Evolutionary conservation across 2,888 invertebrate genomes (phyloP), one percentile per base, ranked within the genome.

Genomic region (Hemicrepidius hirtus): DNA sequence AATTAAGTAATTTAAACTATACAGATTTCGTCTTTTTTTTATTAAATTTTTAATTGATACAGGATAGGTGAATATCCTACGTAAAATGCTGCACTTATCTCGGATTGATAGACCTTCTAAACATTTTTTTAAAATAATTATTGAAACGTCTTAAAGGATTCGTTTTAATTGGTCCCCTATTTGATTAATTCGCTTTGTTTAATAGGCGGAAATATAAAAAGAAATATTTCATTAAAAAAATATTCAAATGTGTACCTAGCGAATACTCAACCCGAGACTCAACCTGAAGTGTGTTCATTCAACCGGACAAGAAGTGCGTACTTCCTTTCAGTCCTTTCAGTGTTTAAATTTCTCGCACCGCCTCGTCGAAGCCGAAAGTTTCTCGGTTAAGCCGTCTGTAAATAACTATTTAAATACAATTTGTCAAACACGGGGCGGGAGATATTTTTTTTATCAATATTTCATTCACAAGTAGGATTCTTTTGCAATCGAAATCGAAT

Each of bases 291-390:
- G 5, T 18, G 35, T 18, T 55, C 55, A 16, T 55, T 32, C 32
- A 55, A 32, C 32, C 55, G 6, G 16, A 12, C 50, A 16, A 55
- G 55, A 35, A 55, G 55, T 35, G 55, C 35, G 32, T 32, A 35
- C 55, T 55, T 55, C 55, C 55, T 55, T 35, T 55, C 28, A 35
- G 35, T 55, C 55, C 55, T 55, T 35, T 55, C 28, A 35, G 35
- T 55, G 18, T 55, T 28, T 55, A 55, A 55, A 16, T 35, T 35
- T 55, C 55, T 18, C 55, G 32, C 55, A 35, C 21, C 28, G 24
- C 50, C 50, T 21, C n/a, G 12, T 50, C 20, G 28, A 50, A 28
- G 50, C 6, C 20, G 50, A 50, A 50, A 21, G 21, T 18, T 12
- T 50, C 50, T 50, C 50, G 50, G n/a, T 28, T 28, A 28, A 50